phyloP scores from a whole-genome alignment of 2,888 invertebrate species.

The Tillus elongatus region DNA sequence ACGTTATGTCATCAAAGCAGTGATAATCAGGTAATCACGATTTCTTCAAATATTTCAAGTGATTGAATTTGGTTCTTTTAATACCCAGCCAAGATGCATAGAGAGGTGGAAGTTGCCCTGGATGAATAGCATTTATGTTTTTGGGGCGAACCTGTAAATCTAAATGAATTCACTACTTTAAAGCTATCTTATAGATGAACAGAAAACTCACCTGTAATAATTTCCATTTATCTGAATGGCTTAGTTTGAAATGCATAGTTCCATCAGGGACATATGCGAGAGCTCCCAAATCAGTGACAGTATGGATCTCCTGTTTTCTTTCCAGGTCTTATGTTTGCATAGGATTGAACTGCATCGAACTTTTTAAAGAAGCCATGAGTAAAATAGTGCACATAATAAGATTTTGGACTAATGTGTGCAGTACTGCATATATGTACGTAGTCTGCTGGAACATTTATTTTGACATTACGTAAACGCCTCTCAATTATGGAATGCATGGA shows the following conservation, averaged over 20 bases:
- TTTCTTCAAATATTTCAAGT: constrained; percentile 1
- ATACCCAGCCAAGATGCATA: not conserved
- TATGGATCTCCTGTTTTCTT: constrained; percentile 3
- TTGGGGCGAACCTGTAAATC: constrained; percentile 1
- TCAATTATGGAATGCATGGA: constrained; percentile 1
- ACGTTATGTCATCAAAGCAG: not conserved
- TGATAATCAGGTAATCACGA: constrained; percentile 2
- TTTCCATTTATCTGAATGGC: constrained; percentile 3
- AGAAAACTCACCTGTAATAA: constrained; percentile 3
- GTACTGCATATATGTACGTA: constrained; percentile 3
- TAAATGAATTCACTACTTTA: not conserved
- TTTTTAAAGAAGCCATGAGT: constrained; percentile 2
- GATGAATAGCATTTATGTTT: not conserved
- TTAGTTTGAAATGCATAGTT: constrained; percentile 1
- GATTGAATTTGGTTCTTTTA: constrained; percentile 1
- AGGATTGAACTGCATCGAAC: too few species aligned
- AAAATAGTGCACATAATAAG: constrained; percentile 1
- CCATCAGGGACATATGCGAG: constrained; percentile 2
- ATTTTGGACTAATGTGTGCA: not conserved
- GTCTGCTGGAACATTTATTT: too few species aligned
- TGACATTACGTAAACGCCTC: too few species aligned
- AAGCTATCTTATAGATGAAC: not conserved
- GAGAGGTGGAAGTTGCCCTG: constrained; percentile 2
- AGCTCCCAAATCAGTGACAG: constrained; percentile 4
- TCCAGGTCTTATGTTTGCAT: constrained; percentile 3